These are phyloP conservation scores for Crenichthys baileyi DNA, from an alignment of 2,797 vertebrate species.

Conservation along the genomic window DNA sequence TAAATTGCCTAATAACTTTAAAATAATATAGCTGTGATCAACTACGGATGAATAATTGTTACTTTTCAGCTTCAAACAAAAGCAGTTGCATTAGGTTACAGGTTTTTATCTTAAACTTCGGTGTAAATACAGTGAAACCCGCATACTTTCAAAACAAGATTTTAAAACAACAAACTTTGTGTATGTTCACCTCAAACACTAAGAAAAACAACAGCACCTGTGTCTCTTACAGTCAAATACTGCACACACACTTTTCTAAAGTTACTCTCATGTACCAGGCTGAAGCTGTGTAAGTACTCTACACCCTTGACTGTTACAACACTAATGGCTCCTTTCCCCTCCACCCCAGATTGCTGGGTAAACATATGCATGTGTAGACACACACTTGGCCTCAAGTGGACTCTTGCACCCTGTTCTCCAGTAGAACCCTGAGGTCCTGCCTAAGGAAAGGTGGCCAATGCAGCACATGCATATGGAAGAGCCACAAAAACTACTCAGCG, in stretches of 20 bases:
- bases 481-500: constrained; percentile 28
- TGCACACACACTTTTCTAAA: background rate
- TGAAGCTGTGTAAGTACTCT: constrained; percentile 16
- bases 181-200: background rate
- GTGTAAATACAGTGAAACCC: background rate
- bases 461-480: constrained; percentile 76
- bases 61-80: background rate
- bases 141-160: background rate
- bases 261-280: constrained; percentile 15
- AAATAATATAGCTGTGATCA: background rate
- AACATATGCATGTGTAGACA: constrained; percentile 28
- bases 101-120: background rate
- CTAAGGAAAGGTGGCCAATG: constrained; percentile 57
- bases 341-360: constrained; percentile 26
- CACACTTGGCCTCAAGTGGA: constrained; percentile 58
- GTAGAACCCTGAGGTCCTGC: constrained; percentile 59
- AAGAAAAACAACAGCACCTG: background rate
- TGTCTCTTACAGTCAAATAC: background rate
- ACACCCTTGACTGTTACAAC: constrained; percentile 19
- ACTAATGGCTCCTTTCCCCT: constrained; percentile 33
- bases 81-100: background rate
- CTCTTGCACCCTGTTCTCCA: constrained; percentile 53
- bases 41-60: background rate
- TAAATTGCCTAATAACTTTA: background rate
- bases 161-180: background rate